Conservation (phyloP, 2,113 vertebrate species). For the Astatoreochromis straeleni region DNA sequence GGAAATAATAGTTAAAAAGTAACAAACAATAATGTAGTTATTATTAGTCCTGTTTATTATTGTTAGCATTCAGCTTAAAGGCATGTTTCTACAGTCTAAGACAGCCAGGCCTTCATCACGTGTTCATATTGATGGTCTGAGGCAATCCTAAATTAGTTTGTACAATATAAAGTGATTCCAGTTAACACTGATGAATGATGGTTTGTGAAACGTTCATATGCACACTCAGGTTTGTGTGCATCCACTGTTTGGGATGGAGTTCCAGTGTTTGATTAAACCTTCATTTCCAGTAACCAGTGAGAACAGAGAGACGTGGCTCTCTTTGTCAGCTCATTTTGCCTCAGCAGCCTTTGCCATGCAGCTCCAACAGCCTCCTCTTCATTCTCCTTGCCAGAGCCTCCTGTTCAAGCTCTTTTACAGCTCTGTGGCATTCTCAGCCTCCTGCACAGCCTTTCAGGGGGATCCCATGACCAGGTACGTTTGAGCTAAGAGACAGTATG, state of each 20-base stretch:
- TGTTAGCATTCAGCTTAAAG: neutral
- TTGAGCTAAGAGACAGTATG: neutral
- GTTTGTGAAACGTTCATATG: neutral
- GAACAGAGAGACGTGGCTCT: neutral
- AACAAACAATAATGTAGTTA: neutral
- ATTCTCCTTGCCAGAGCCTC: rapidly evolving
- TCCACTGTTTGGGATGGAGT: neutral
- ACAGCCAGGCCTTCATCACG: neutral
- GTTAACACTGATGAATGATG: neutral
- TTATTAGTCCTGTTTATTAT: neutral
- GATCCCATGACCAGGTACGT: neutral
- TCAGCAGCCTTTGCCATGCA: neutral
- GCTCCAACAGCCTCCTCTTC: neutral
- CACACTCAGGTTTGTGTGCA: neutral
- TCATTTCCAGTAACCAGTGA: neutral
- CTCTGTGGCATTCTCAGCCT: neutral
- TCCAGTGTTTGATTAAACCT: neutral
- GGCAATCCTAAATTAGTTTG: neutral
- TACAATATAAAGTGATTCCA: neutral
- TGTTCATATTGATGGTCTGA: neutral
- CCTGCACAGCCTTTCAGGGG: neutral
- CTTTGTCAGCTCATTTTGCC: neutral
- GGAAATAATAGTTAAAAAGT: neutral
- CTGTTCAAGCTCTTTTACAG: neutral
- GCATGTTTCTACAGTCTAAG: rapidly evolving